phyloP scores from a whole-genome alignment of 2,797 vertebrate species.

The Alectoris magna region DNA sequence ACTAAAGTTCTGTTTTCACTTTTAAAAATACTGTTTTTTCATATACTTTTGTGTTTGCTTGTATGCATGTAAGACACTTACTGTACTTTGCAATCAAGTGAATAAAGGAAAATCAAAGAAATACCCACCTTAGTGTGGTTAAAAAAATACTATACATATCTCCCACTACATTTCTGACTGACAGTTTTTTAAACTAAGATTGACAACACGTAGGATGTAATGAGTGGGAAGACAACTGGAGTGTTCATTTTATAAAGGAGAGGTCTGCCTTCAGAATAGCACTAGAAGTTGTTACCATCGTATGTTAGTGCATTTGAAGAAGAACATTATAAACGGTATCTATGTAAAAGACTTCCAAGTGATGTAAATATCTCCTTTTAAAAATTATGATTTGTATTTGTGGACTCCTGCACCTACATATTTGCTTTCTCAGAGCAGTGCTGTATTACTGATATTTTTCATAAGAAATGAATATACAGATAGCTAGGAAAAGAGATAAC shows the following conservation, averaged over 20 bases:
- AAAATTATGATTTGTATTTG: constrained; percentile 53
- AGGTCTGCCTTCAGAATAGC: constrained; percentile 52
- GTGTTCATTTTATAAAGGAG: constrained; percentile 52
- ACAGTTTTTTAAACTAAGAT: constrained; percentile 61
- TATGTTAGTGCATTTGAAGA: constrained; percentile 58
- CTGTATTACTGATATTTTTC: background rate
- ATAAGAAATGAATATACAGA: background rate
- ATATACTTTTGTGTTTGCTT: constrained; percentile 41
- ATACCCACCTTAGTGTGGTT: constrained; percentile 18
- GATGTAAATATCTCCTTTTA: constrained; percentile 36
- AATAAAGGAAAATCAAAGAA: constrained; percentile 67
- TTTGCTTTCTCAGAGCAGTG: background rate
- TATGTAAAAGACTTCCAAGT: constrained; percentile 51
- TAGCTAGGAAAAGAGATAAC: background rate
- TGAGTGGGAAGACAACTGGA: constrained; percentile 62
- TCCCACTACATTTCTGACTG: constrained; percentile 59
- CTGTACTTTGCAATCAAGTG: constrained; percentile 58
- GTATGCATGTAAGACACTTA: background rate
- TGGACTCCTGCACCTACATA: background rate
- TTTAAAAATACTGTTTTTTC: constrained; percentile 59
- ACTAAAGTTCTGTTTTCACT: constrained; percentile 36
- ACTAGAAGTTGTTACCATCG: constrained; percentile 49
- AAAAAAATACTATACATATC: constrained; percentile 8
- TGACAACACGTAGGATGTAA: constrained; percentile 70
- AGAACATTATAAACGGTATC: constrained; percentile 55